phyloP scores from a whole-genome alignment of 2,797 vertebrate genomes.

The Sebastiscus tertius region DNA sequence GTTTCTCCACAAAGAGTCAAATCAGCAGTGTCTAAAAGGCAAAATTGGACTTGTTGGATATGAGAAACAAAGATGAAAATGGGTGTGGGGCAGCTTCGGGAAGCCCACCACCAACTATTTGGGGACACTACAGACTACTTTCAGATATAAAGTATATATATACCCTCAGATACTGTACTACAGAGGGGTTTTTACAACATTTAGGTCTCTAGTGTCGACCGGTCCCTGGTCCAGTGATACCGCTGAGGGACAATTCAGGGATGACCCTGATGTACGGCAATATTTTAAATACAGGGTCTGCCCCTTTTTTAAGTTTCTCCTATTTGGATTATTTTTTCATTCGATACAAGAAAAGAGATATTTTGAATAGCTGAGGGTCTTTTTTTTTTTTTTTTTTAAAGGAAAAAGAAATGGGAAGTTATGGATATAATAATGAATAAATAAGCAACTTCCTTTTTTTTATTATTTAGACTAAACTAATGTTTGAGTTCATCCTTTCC shows the following conservation, averaged over 20 bases:
- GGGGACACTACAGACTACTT: constrained; percentile 71
- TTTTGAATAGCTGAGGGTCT: constrained; percentile 71
- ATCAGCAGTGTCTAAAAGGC: constrained; percentile 2
- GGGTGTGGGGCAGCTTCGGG: constrained; percentile 29
- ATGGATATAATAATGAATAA: constrained; percentile 58
- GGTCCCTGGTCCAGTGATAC: constrained; percentile 47
- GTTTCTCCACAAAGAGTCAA: constrained; percentile 18
- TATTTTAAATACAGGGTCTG: constrained; percentile 73
- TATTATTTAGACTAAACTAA: constrained; percentile 65
- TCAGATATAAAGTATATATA: constrained; percentile 46
- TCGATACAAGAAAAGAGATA: constrained; percentile 57
- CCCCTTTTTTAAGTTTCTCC: constrained; percentile 59
- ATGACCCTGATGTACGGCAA: constrained; percentile 68
- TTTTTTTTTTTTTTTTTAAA: constrained; percentile 25
- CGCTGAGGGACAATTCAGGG: constrained; percentile 58
- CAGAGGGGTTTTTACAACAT: constrained; percentile 56
- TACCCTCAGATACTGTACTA: constrained; percentile 53
- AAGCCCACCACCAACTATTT: constrained; percentile 18
- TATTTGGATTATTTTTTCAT: constrained; percentile 63
- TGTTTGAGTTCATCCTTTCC: constrained; percentile 65
- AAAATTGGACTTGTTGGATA: constrained; percentile 4
- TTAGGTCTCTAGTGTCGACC: constrained; percentile 42
- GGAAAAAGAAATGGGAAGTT: constrained; percentile 44
- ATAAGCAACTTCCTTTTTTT: constrained; percentile 57
- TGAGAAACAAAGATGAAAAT: constrained; percentile 21